A percentile compares a stretch with the other conserved stretches of the same genome.
phyloP scores from a whole-genome alignment of 2,888 invertebrate genomes.

The Ceriagrion tenellum region DNA sequence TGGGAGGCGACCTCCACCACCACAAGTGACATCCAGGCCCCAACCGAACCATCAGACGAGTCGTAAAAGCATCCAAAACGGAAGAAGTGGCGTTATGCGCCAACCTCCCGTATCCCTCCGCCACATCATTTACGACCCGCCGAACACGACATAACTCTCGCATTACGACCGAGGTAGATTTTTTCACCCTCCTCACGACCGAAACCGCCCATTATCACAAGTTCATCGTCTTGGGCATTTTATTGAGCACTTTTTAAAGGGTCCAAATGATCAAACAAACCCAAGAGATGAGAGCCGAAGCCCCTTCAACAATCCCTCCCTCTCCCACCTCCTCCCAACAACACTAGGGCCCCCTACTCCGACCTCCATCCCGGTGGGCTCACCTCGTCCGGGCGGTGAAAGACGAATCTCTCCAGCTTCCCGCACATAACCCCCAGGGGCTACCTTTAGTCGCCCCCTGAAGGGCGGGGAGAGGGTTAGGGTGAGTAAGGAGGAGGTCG shows the following conservation, averaged over 20 bases:
- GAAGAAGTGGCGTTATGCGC: not conserved
- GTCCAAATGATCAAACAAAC: slow-evolving; percentile 56
- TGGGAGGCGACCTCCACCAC: not conserved
- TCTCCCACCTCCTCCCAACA: not conserved
- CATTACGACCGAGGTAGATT: slow-evolving; percentile 37
- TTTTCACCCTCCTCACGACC: not conserved
- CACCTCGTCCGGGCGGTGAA: slow-evolving; percentile 25
- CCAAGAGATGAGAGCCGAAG: not conserved
- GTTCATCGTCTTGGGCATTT: slow-evolving; percentile 51
- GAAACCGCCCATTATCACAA: slow-evolving; percentile 32
- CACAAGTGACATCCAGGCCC: not conserved
- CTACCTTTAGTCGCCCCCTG: not conserved
- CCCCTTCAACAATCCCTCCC: not conserved
- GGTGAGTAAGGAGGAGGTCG: not conserved
- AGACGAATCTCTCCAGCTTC: not conserved
- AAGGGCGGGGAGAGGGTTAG: not conserved
- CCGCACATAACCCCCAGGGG: not conserved
- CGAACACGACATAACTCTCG: slow-evolving; percentile 3
- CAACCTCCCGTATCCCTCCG: too few species aligned
- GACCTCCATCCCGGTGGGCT: not conserved
- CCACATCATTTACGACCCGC: not conserved
- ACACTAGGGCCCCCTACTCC: not conserved
- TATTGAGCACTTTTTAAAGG: slow-evolving; percentile 13
- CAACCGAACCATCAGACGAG: not conserved
- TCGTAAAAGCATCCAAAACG: not conserved